These are phyloP conservation scores for Apogon hyalosoma DNA, from an alignment of 2,797 vertebrate genomes.

Conservation along the genomic window DNA sequence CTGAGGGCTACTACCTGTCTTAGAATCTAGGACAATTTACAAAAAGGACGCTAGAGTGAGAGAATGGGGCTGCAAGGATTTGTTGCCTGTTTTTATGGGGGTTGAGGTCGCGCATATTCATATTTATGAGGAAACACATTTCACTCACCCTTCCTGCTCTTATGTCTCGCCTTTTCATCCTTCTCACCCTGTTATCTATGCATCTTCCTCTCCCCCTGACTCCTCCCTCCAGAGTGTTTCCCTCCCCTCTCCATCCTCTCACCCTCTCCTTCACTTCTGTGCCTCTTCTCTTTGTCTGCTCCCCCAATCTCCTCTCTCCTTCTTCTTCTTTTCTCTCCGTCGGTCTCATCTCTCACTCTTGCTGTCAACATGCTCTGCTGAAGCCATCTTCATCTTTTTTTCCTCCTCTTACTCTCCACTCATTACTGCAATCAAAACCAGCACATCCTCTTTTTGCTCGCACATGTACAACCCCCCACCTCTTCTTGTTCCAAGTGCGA, in stretches of 20 bases:
- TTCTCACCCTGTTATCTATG: conserved; percentile 1
- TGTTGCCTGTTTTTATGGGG: conserved; percentile 7
- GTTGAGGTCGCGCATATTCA: not conserved
- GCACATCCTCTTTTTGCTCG: conserved; percentile 44
- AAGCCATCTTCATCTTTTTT: conserved; percentile 24
- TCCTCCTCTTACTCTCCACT: conserved; percentile 32
- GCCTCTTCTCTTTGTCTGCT: too few species aligned
- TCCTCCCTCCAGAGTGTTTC: conserved; percentile 22
- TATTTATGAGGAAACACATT: not conserved
- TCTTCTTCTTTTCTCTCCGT: conserved; percentile 1
- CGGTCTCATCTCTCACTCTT: conserved; percentile 19
- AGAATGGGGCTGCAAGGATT: conserved; percentile 3
- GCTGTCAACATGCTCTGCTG: conserved; percentile 9
- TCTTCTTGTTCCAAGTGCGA: conserved; percentile 51
- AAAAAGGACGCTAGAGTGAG: not conserved
- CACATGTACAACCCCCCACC: conserved; percentile 45
- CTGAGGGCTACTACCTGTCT: conserved; percentile 22
- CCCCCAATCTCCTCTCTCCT: not conserved
- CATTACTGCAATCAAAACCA: conserved; percentile 62
- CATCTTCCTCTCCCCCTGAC: conserved; percentile 9
- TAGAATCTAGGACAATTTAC: not conserved
- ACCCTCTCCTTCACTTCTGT: conserved; percentile 11
- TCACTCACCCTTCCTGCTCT: not conserved
- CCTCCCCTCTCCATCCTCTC: conserved; percentile 17
- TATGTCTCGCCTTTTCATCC: conserved; percentile 7